Base-by-base conservation (phyloP, 2,888 invertebrate species). In the Galerucella nymphaeae region DNA sequence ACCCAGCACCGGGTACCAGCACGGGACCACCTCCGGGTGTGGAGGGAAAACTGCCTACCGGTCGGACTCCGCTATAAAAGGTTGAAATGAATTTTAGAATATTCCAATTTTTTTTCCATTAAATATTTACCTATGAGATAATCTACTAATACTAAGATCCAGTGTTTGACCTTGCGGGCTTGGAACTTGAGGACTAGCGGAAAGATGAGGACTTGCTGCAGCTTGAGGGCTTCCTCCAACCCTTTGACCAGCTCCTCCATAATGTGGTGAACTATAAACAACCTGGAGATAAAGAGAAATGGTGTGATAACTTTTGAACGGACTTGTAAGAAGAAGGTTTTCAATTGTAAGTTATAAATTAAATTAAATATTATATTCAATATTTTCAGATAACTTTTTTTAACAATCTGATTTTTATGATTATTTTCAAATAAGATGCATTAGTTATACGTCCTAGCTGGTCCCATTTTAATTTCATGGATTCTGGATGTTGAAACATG, bases 161-260 rank as follows among this genome's bases (percentile, higher is more conserved):
- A 95, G 90, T 82, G 95, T 95, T 87, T 96, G 95, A 82, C 95
- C 95, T 89, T 95, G 95, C 77, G 95, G 95, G 89, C 95, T 95
- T 84, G 95, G 95, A 88, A 95, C 95, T 89, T 95, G 94, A 78
- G 95, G 95, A 88, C 95, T 95, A 84, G 94, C 93, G 79, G 94
- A 92, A 81, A 93, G 90, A 85, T 93, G 92, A 78, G 95, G 95
- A 87, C 94, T 95, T 78, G 94, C 93, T 80, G 94, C 94, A 74
- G 94, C 94, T 87, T 93, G 94, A 79, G 95, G 95, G 87, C 94
- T 94, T 81, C 93, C 93, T 77, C 92, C 91, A 72, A 92, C 91
- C 78, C 92, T 90, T 84, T 91, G 91, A 80, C 91, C 91, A 10
- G 71, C 74, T 14, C 74, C 71, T 78, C 91, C 92, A 86, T 93